Evolutionary conservation across 2,797 vertebrate genomes (phyloP).

Genomic region (Tamandua tetradactyla): DNA sequence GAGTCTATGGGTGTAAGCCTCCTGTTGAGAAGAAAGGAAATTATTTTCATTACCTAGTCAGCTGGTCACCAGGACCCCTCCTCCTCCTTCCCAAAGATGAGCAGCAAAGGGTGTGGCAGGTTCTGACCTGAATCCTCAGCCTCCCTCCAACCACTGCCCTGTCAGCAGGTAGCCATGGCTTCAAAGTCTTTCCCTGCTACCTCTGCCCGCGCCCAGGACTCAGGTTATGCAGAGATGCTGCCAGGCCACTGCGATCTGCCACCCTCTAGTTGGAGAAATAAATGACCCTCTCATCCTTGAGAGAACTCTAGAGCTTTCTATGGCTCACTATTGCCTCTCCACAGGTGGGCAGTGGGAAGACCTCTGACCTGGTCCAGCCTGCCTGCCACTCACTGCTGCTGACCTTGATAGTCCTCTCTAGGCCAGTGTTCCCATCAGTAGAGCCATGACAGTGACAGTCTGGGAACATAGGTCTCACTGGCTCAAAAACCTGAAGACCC

Average conservation of each 20-base stretch:
- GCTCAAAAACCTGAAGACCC: not conserved
- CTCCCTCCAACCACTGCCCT: too few species aligned
- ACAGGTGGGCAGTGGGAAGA: not conserved
- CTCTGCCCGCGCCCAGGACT: not conserved
- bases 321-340: not conserved
- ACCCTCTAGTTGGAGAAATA: not conserved
- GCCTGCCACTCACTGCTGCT: not conserved
- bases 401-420: not conserved
- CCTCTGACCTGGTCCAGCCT: not conserved
- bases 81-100: not conserved
- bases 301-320: not conserved
- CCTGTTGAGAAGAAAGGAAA: not conserved
- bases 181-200: not conserved
- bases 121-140: not conserved
- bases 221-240: not conserved
- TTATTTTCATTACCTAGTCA: not conserved
- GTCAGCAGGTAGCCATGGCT: not conserved
- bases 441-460: too few species aligned
- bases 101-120: rapidly evolving
- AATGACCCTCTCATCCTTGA: not conserved
- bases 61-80: not conserved
- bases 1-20: not conserved
- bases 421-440: not conserved
- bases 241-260: rapidly evolving
- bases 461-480: not conserved